phyloP scores from a whole-genome alignment of 2,888 invertebrate genomes.

The Prenolepis imparis region DNA sequence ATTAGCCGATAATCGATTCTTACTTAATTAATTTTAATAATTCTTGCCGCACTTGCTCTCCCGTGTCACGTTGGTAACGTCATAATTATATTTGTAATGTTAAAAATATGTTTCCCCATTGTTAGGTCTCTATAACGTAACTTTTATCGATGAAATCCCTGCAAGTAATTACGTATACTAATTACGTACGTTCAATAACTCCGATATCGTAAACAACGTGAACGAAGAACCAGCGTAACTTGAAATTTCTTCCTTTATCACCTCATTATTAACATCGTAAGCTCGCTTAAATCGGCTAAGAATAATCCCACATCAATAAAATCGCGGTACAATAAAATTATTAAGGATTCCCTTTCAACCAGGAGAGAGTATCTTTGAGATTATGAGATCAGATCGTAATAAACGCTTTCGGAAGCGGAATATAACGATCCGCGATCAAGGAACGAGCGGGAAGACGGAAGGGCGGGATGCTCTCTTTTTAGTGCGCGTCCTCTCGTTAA shows the following conservation, averaged over 20 bases:
- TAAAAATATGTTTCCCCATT: constrained; percentile 8
- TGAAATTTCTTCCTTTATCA: constrained; percentile 37
- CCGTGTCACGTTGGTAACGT: constrained; percentile 28
- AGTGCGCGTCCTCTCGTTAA: constrained; percentile 60
- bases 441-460: constrained; percentile 59
- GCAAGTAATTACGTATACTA: constrained; percentile 38
- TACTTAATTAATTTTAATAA: constrained; percentile 19
- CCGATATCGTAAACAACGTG: background rate
- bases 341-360: constrained; percentile 45
- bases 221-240: constrained; percentile 12
- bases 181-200: constrained; percentile 9
- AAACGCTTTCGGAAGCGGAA: constrained; percentile 50
- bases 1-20: constrained; percentile 28
- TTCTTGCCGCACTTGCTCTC: constrained; percentile 27
- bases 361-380: constrained; percentile 42
- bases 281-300: constrained; percentile 47
- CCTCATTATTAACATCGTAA: constrained; percentile 53
- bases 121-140: constrained; percentile 30
- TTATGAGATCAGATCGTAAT: constrained; percentile 56
- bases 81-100: constrained; percentile 16
- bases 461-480: constrained; percentile 49
- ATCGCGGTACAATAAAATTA: constrained; percentile 35
- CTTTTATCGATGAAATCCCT: constrained; percentile 38
- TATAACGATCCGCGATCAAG: constrained; percentile 46
- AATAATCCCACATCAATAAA: constrained; percentile 60